Percentiles rank a stretch among this genome's conserved stretches.
These are phyloP conservation scores for Todiramphus saurophagus DNA, from an alignment of 2,113 vertebrate species.

Conservation along the genomic window DNA sequence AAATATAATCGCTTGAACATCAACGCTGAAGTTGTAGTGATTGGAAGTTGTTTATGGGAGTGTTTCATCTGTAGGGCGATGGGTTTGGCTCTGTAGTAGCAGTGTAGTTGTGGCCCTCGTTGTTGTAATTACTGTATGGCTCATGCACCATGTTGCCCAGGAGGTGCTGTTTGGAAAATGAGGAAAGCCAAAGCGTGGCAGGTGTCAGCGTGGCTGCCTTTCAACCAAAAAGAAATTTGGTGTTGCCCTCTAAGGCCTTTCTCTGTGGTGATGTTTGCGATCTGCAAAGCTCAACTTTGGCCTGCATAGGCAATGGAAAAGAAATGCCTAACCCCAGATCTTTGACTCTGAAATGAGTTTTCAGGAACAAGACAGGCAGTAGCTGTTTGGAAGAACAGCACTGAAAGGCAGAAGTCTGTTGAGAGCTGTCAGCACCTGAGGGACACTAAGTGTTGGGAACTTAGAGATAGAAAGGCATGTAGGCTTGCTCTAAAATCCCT, in stretches of 20 bases:
- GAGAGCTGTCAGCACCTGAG: not conserved
- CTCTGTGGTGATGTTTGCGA: not conserved
- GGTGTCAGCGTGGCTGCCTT: not conserved
- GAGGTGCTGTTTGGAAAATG: not conserved
- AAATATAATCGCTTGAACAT: not conserved
- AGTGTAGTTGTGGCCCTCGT: not conserved
- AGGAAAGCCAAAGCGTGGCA: not conserved
- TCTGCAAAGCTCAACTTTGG: not conserved
- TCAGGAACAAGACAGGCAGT: not conserved
- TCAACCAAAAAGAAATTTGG: not conserved
- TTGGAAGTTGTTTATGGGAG: not conserved
- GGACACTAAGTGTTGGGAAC: not conserved
- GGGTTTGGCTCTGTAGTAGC: not conserved
- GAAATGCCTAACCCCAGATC: not conserved
- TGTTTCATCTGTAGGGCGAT: not conserved
- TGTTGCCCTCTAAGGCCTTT: not conserved
- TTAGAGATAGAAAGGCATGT: fast-evolving
- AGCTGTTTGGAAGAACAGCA: not conserved
- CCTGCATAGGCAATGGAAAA: not conserved
- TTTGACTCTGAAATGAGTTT: not conserved
- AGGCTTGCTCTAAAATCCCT: not conserved
- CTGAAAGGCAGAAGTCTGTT: not conserved
- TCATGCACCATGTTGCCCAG: not conserved
- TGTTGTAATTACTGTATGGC: not conserved
- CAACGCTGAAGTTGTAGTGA: not conserved